A percentile compares a stretch with the other conserved stretches of the same genome.
These are phyloP conservation scores for Urocynchramus pylzowi DNA, from an alignment of 2,113 vertebrate species.

Conservation along the genomic window DNA sequence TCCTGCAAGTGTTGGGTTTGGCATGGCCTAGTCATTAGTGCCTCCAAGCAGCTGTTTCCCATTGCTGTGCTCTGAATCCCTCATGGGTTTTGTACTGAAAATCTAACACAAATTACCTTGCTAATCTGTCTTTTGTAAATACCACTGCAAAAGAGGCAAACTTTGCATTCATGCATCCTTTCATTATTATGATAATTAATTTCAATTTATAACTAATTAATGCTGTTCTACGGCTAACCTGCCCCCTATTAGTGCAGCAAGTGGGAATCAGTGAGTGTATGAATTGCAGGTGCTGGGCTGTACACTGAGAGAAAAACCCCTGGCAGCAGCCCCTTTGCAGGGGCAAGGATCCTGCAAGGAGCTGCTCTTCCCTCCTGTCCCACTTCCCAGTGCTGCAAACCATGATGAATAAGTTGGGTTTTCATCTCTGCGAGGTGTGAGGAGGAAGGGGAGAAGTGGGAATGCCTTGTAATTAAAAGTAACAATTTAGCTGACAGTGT, in stretches of 20 bases:
- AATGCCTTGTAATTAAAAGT: not conserved
- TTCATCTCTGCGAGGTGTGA: not conserved
- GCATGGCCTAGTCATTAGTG: not conserved
- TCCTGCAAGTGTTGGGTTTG: not conserved
- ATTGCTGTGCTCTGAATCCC: not conserved
- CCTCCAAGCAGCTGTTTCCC: not conserved
- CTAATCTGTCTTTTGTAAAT: slow-evolving; percentile 66
- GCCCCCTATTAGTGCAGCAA: slow-evolving; percentile 22
- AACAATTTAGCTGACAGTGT: not conserved
- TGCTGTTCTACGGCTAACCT: slow-evolving; percentile 23
- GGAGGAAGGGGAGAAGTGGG: not conserved
- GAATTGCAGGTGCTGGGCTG: not conserved
- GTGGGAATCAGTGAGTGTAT: not conserved
- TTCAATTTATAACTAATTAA: slow-evolving; percentile 71
- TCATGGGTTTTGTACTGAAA: slow-evolving; percentile 37
- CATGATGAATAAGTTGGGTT: rapidly evolving
- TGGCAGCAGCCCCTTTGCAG: not conserved
- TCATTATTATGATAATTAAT: slow-evolving; percentile 70
- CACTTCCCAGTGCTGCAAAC: not conserved
- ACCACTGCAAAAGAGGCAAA: slow-evolving; percentile 23
- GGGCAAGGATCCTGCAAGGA: not conserved
- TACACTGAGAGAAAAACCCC: not conserved
- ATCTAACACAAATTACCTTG: not conserved
- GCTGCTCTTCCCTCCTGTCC: not conserved
- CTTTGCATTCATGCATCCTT: slow-evolving; percentile 46